Evolutionary conservation across 2,888 invertebrate genomes (phyloP).

Genomic region (Dexiosoma caninum): DNA sequence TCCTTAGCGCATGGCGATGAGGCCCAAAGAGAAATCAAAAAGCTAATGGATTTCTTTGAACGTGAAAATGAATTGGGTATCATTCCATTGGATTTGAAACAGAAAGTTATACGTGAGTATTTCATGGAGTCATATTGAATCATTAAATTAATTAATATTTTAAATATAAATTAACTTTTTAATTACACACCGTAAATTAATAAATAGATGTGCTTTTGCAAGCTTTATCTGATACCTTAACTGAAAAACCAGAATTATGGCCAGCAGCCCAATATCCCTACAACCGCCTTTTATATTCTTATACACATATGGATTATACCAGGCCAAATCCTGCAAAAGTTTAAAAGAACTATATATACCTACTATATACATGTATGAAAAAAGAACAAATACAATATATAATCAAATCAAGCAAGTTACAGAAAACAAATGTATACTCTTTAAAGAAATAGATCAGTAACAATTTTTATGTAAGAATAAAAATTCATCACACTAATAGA

Average conservation of each 20-base stretch:
- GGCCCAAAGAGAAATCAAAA: slow-evolving; percentile 85
- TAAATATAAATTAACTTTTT: no score
- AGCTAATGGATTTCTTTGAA: slow-evolving; percentile 86
- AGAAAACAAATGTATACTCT: slow-evolving; percentile 30
- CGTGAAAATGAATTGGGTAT: slow-evolving; percentile 85
- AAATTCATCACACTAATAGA: slow-evolving; percentile 29
- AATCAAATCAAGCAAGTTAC: slow-evolving; percentile 27
- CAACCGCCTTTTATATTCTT: slow-evolving; percentile 72
- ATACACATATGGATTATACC: slow-evolving; percentile 62
- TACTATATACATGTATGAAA: no score
- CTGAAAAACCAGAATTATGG: slow-evolving; percentile 84
- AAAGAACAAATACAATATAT: slow-evolving; percentile 7
- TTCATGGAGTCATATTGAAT: no score
- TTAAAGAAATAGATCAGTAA: not conserved
- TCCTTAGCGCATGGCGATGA: slow-evolving; percentile 83
- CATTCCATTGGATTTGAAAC: slow-evolving; percentile 85
- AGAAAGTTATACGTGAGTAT: slow-evolving; percentile 85
- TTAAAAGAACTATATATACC: slow-evolving; percentile 19
- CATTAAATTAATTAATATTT: not conserved
- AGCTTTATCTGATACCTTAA: slow-evolving; percentile 85
- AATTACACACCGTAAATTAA: no score
- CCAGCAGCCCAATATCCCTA: slow-evolving; percentile 79
- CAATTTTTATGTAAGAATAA: slow-evolving; percentile 1
- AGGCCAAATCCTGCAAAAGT: slow-evolving; percentile 53
- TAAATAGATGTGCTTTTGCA: slow-evolving; percentile 85